Evolutionary conservation across 2,888 invertebrate species (phyloP), one percentile per base, ranked within the genome.

Genomic region (Reticulitermes lucifugus): DNA sequence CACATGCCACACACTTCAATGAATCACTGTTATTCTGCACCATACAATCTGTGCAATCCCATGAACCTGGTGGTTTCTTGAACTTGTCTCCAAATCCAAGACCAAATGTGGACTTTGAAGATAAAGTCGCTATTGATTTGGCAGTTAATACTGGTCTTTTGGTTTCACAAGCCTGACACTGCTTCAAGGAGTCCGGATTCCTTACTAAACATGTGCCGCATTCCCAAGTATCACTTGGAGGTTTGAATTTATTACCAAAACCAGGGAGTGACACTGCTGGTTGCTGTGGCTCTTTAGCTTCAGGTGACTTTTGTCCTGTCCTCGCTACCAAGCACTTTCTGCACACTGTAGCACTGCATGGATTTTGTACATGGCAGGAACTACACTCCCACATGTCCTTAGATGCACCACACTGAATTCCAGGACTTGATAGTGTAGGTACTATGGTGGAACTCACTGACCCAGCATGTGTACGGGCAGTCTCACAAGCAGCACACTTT

Each of bases 191-290:
- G 73, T 84, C 41, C 88, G 29, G 70, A 86, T 86, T 95, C 71
- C 92, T 91, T 22, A 95, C 90, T 90, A 94, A 91, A 89, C 96
- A 96, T 35, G 90, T 91, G 1, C 92, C 90, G 89, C 96, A 96
- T 88, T 94, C 93, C 96, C 96, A 96, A 35, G 93, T 92, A 80
- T 92, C 93, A 41, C 90, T 89, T 1, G 91, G 89, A 3, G 92
- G 92, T 88, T 94, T 94, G 87, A 94, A 94, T 88, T 90, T 89
- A 83, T 90, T 89, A 10, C 88, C 89, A 84, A 88, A 88, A 51
- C 87, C 87, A 29, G 71, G 71, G 46, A 25, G 41, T 22, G n/a
- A 51, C 46, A 43, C 29, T 22, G 43, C 18, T 5, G 59, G 22
- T 29, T 60, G 55, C 18, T 75, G 88, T 88, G 79, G 87, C n/a